Base-by-base conservation (phyloP, 2,797 vertebrate species). In the Urocyon cinereoargenteus region DNA sequence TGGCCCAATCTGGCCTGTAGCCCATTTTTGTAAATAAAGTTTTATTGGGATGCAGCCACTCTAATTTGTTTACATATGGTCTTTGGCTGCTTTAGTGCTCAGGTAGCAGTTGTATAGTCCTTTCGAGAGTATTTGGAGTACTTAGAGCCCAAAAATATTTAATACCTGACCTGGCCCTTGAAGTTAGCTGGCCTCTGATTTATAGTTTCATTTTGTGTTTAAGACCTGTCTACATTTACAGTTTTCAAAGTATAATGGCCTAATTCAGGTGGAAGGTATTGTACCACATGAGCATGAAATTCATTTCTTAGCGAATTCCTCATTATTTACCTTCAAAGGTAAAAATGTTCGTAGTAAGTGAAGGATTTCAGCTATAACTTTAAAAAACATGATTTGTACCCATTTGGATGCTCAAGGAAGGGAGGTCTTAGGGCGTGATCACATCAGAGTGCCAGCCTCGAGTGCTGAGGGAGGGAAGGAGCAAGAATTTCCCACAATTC, bases 291-390 rank as follows among this genome's bases (percentile, higher is more conserved):
- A 59, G 26, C 26, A 2, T 82, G 70, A 91, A 79, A 36, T 86
- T 70, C 36, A n/a, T 36, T 62, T 89, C 73, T 86, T 66, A 72
- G 72, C n/a, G 6, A 94, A 59, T 79, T 73, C 31, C 72, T 93
- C 75, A 10, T 79, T 57, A 66, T 81, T 97, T 88, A 72, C 66
- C 86, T 86, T 45, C 55, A 62, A 79, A 11, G 57, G 24, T 92
- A 86, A 83, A 92, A 86, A 26, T 75, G 22, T 83, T 70, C n/a
- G 64, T 40, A 62, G 70, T 19, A 83, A 97, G 3, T 88, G 36
- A 78, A 85, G 34, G 57, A 34, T 91, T 94, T 96, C 55, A 49
- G 68, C 24, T 36, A 15, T 40, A n/a, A 79, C 26, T 85, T 90
- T 75, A 31, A 79, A 86, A 91, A 83, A 22, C n/a, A 1, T n/a